Conservation (phyloP, 2,797 vertebrate species). For the Sarcoramphus papa region DNA sequence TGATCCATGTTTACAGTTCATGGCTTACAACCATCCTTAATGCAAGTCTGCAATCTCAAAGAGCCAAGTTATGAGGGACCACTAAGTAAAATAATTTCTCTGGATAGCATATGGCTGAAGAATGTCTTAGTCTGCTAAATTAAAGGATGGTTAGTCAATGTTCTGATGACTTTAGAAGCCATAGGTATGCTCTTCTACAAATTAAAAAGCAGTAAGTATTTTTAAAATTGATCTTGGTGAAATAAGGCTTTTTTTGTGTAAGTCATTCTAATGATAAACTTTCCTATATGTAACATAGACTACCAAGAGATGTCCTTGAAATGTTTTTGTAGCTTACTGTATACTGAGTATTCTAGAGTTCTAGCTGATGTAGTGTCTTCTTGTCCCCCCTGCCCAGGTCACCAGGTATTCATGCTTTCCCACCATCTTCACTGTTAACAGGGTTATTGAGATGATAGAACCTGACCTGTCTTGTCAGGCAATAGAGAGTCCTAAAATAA, state of each 20-base stretch:
- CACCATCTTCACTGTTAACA: not conserved
- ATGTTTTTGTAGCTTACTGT: not conserved
- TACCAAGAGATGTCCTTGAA: not conserved
- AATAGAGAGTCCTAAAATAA: not conserved
- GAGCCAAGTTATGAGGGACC: not conserved
- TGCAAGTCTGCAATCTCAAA: not conserved
- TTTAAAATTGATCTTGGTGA: not conserved
- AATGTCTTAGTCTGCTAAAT: not conserved
- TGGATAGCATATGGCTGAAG: not conserved
- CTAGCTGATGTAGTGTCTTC: not conserved
- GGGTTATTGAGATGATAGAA: not conserved
- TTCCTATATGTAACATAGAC: not conserved
- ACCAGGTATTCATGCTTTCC: not conserved
- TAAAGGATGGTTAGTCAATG: not conserved
- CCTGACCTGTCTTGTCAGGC: not conserved
- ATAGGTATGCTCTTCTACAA: not conserved
- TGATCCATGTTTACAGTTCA: not conserved
- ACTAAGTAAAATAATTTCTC: not conserved
- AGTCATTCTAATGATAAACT: not conserved
- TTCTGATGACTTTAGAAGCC: not conserved
- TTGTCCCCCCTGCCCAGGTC: not conserved
- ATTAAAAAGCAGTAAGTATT: constrained; percentile 26
- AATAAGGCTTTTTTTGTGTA: not conserved
- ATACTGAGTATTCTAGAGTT: not conserved
- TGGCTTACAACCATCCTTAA: not conserved